A percentile compares a stretch with the other conserved stretches of the same genome.
Evolutionary conservation across 64 coral and sea anemone genomes (phyloP).

Genomic region (Hydrozoanthus tunicans): DNA sequence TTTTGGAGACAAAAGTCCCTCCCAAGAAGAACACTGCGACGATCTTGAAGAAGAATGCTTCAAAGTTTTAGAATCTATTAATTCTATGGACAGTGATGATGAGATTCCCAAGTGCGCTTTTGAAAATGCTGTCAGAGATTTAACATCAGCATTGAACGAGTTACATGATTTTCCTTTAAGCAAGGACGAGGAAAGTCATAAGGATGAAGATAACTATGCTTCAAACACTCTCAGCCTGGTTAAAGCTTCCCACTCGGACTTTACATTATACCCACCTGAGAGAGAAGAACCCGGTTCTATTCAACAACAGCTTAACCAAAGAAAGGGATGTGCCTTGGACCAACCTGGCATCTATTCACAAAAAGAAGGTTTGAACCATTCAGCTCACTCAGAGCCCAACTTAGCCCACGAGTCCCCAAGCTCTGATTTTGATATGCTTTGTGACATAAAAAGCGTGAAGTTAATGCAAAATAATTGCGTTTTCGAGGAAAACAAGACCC

Average conservation of each 20-base stretch:
- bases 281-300: background rate
- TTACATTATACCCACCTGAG: background rate
- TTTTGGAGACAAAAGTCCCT: background rate
- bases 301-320: background rate
- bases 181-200: background rate
- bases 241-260: background rate
- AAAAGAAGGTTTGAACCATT: background rate
- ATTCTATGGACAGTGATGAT: background rate
- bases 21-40: background rate
- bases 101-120: background rate
- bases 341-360: background rate
- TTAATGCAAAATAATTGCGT: background rate
- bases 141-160: constrained; percentile 21
- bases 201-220: background rate
- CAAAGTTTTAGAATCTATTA: constrained; percentile 14
- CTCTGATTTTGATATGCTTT: background rate
- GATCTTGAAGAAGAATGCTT: background rate
- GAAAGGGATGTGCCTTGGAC: background rate
- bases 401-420: background rate
- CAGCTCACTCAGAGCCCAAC: background rate
- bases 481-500: background rate
- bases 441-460: background rate
- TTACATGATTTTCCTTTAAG: background rate
- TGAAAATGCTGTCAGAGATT: constrained; percentile 4
- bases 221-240: background rate